phyloP scores from a whole-genome alignment of 2,888 invertebrate species.

The Idaea aversata region DNA sequence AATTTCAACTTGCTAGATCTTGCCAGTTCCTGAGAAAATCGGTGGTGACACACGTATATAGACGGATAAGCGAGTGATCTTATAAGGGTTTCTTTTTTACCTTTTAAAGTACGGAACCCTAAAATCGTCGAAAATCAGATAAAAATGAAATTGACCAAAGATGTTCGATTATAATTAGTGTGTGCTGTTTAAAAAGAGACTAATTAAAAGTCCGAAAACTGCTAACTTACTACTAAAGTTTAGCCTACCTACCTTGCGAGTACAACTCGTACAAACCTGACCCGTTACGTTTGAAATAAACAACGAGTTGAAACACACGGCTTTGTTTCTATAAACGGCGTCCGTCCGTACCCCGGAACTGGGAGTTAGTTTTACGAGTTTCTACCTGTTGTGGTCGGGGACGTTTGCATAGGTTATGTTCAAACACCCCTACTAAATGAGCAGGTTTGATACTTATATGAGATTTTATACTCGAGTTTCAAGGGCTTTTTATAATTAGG shows the following conservation, averaged over 20 bases:
- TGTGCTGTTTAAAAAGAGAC: no score
- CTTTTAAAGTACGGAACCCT: no score
- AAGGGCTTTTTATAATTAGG: slow-evolving; percentile 3
- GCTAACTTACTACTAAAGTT: not conserved
- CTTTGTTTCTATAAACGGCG: slow-evolving; percentile 49
- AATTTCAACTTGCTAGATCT: no score
- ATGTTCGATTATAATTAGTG: no score
- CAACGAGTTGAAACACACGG: slow-evolving; percentile 32
- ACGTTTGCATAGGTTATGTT: slow-evolving; percentile 27
- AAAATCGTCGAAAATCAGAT: no score
- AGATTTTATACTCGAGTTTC: slow-evolving; percentile 4
- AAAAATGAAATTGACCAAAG: no score
- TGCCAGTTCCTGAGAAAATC: no score
- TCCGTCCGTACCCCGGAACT: slow-evolving; percentile 27
- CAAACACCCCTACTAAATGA: slow-evolving; percentile 18
- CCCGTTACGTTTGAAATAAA: slow-evolving; percentile 25
- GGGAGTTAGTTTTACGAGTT: slow-evolving; percentile 45
- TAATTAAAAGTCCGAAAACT: not conserved
- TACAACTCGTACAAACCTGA: not conserved
- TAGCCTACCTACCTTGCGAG: not conserved
- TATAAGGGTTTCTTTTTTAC: no score
- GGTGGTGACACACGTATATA: no score
- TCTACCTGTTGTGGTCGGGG: slow-evolving; percentile 31
- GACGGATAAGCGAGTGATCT: no score
- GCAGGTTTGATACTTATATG: slow-evolving; percentile 5